Evolutionary conservation across 2,113 vertebrate species (phyloP), one percentile per base, ranked within the genome.

Genomic region (Tragelaphus scriptus): DNA sequence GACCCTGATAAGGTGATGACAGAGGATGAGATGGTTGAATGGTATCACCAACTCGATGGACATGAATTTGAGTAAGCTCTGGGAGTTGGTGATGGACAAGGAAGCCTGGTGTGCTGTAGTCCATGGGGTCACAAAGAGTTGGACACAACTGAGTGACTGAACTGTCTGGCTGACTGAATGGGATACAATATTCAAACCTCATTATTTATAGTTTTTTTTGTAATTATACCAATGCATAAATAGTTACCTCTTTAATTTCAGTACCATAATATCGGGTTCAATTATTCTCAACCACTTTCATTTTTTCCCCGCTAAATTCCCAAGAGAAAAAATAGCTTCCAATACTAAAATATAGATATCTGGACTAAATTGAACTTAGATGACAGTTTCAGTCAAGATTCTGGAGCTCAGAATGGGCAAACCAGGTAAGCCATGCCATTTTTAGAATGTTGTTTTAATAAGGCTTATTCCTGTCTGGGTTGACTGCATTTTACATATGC

Each of bases 391-490:
- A 55, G 87, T 84, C 25, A 94, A 87, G 84, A 30, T 71, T 90
- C 75, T 77, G 56, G 55, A 88, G 55, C 55, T 88, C 88, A 58
- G 55, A 88, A 82, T 75, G 86, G 92, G 90, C 55, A 75, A 80
- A 91, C 40, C 88, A 96, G 97, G 93, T 92, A 93, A 75, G 92
- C 26, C 3, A 6, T 59, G 63, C 65, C 90, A 55, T 80, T 96
- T 95, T 95, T 96, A 97, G 88, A 63, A 88, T 77, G 51, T 80
- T 75, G 88, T 92, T 97, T 96, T 93, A 96, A 96, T 98, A 96
- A 94, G 95, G 80, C 51, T 95, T 95, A 77, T 96, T 97, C 90
- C 94, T 85, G 85, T 82, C 95, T 88, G 81, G 90, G 75, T 85
- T 0, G 17, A 28, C 75, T 77, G 88, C 95, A 53, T 90, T 92